Percentiles rank a stretch among this genome's conserved stretches.
phyloP scores from a whole-genome alignment of 2,888 invertebrate species.

The Adineta ricciae region DNA sequence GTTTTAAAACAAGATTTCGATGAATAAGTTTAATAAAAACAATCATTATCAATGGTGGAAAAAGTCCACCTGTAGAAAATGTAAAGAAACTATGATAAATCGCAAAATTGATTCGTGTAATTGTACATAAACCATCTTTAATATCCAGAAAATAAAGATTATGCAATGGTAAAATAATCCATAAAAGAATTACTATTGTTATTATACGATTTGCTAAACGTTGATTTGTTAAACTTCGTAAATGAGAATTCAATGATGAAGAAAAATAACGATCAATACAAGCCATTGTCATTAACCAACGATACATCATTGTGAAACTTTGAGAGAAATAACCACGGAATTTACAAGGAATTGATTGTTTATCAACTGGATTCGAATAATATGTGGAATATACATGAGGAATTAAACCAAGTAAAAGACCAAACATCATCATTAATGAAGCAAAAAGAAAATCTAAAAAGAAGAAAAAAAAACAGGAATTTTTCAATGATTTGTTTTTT shows the following conservation, averaged over 20 bases:
- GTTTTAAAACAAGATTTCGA: too few relatives aligned
- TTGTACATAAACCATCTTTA: too few relatives aligned
- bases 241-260: not conserved
- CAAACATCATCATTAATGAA: not conserved
- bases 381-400: not conserved
- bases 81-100: too few relatives aligned
- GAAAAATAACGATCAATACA: not conserved
- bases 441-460: not conserved
- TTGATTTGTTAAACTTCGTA: not conserved
- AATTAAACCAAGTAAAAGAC: not conserved
- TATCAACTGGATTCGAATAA: not conserved
- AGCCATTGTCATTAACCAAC: not conserved
- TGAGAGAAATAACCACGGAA: not conserved
- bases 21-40: too few relatives aligned
- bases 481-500: not conserved
- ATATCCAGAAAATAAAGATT: not conserved
- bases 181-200: not conserved
- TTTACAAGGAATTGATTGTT: not conserved
- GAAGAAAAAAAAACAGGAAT: too few relatives aligned
- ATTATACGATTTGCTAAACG: not conserved
- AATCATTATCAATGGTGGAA: too few relatives aligned
- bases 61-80: too few relatives aligned
- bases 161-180: not conserved
- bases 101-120: too few relatives aligned
- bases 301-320: not conserved